phyloP scores from a whole-genome alignment of 2,888 invertebrate species.

The Pollenia labialis region DNA sequence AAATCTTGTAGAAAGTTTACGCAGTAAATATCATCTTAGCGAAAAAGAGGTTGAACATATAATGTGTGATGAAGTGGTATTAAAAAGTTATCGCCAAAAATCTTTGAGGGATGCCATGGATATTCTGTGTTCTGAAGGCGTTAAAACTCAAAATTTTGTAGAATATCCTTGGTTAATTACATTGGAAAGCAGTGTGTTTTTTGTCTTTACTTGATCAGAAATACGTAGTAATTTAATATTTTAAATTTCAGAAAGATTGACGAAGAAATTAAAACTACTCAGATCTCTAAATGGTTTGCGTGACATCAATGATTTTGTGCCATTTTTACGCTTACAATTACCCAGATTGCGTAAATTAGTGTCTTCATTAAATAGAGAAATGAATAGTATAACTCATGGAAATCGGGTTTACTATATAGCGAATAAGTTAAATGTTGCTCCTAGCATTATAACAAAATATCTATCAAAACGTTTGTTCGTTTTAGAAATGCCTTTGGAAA shows the following conservation, averaged over 20 bases:
- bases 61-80: conserved; percentile 77
- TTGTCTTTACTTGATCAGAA: neutral
- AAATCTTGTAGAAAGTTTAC: conserved; percentile 74
- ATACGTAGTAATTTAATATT: neutral
- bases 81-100: conserved; percentile 75
- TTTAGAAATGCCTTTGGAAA: conserved; percentile 85
- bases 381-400: conserved; percentile 82
- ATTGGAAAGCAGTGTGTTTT: conserved; percentile 78
- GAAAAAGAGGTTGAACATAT: conserved; percentile 76
- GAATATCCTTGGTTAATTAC: conserved; percentile 82
- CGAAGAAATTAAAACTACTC: conserved; percentile 83
- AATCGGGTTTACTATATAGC: conserved; percentile 87
- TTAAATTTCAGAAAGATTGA: conserved; percentile 77
- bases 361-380: conserved; percentile 82
- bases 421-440: conserved; percentile 84
- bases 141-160: conserved; percentile 79
- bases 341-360: conserved; percentile 79
- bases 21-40: conserved; percentile 76
- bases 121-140: conserved; percentile 76
- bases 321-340: conserved; percentile 85
- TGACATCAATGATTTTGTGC: conserved; percentile 85
- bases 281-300: conserved; percentile 81
- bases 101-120: conserved; percentile 75
- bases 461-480: conserved; percentile 86
- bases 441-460: conserved; percentile 84